Evolutionary conservation across 2,888 invertebrate species (phyloP).

Genomic region (Onthophagus sagittarius): DNA sequence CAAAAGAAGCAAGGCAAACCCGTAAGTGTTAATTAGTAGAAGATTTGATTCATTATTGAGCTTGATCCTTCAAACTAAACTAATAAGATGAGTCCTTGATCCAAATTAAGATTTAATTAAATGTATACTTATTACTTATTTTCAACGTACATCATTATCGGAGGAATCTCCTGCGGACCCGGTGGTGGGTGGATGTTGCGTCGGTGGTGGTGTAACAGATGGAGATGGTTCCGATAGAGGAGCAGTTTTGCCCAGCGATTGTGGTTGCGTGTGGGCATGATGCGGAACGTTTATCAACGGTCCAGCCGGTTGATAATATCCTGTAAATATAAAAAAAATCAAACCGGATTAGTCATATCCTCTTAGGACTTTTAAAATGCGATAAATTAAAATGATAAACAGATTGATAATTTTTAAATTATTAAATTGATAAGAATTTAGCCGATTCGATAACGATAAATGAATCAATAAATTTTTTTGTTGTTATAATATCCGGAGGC

Average conservation of each 20-base stretch:
- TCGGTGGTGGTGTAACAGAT: slow-evolving; percentile 51
- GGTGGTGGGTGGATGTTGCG: slow-evolving; percentile 48
- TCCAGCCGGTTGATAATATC: slow-evolving; percentile 90
- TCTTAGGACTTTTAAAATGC: not conserved
- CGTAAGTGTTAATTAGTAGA: no score
- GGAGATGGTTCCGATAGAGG: slow-evolving; percentile 50
- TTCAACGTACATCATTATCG: slow-evolving; percentile 46
- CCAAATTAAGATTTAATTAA: no score
- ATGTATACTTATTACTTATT: no score
- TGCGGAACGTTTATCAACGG: slow-evolving; percentile 73
- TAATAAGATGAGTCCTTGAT: no score
- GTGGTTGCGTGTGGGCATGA: slow-evolving; percentile 46
- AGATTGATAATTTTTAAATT: not conserved
- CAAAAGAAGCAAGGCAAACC: no score
- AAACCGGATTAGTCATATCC: not conserved
- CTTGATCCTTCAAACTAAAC: no score
- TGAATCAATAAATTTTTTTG: no score
- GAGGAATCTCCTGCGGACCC: slow-evolving; percentile 47
- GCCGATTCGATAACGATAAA: no score
- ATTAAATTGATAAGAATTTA: no score
- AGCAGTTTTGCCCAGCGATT: slow-evolving; percentile 52
- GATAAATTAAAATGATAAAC: not conserved
- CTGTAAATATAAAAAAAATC: slow-evolving; percentile 51
- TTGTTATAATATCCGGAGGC: no score
- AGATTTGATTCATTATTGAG: no score